A percentile compares a stretch with the other conserved stretches of the same genome.
Evolutionary conservation across 2,113 vertebrate species (phyloP).

Genomic region (Otocyon megalotis): DNA sequence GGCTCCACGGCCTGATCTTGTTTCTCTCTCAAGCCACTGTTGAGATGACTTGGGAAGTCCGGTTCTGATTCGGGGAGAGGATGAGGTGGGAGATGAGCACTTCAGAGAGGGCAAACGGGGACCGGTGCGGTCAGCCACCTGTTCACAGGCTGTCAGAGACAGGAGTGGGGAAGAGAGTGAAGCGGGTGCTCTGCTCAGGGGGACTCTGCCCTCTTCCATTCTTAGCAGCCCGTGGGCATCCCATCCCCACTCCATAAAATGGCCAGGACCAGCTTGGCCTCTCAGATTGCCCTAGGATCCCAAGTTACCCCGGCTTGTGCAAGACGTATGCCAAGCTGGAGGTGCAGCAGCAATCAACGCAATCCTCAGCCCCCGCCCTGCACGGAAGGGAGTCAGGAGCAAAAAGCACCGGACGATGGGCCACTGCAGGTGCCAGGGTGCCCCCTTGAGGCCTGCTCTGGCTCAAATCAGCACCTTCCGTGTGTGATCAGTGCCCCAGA

Average conservation of each 20-base stretch:
- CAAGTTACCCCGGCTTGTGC: neutral
- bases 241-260: neutral
- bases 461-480: neutral
- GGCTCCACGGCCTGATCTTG: neutral
- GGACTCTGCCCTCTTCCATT: neutral
- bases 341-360: neutral
- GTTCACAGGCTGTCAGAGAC: neutral
- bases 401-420: accelerated
- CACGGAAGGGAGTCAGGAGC: accelerated
- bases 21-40: neutral
- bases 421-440: accelerated
- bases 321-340: neutral
- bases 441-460: neutral
- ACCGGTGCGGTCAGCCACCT: neutral
- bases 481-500: neutral
- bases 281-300: neutral
- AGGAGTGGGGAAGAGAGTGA: neutral
- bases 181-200: neutral
- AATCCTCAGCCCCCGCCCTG: neutral
- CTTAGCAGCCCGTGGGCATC: neutral
- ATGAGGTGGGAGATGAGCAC: neutral
- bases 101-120: neutral
- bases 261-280: neutral
- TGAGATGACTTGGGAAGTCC: neutral
- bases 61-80: neutral